A percentile compares a stretch with the other conserved stretches of the same genome.
Evolutionary conservation across 2,797 vertebrate species (phyloP).

Genomic region (Catostomus latipinnis): DNA sequence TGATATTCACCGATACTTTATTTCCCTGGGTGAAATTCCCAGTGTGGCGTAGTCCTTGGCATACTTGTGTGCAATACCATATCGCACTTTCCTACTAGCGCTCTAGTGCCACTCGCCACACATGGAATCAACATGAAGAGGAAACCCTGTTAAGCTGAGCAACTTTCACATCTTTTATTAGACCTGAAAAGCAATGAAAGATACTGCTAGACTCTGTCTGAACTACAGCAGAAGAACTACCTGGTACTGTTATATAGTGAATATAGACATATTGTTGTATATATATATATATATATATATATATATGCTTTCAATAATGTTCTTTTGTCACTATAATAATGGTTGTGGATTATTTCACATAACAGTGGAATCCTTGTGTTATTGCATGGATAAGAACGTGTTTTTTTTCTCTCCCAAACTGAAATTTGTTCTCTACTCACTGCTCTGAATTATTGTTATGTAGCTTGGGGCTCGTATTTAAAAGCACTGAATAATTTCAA

Average conservation of each 20-base stretch:
- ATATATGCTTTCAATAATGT: no score
- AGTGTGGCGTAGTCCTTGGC: no score
- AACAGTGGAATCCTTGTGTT: no score
- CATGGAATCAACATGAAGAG: conserved; percentile 68
- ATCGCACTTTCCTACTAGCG: no score
- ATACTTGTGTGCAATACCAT: no score
- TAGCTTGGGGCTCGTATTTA: conserved; percentile 98
- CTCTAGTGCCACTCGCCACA: conserved; percentile 56
- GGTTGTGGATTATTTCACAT: no score
- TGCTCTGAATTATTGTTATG: conserved; percentile 99
- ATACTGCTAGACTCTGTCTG: conserved; percentile 49
- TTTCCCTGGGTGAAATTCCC: no score
- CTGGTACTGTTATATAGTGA: conserved; percentile 37
- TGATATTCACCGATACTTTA: no score
- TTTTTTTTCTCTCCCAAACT: conserved; percentile 91
- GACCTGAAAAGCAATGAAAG: conserved; percentile 67
- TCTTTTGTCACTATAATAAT: no score
- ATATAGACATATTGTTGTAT: neutral
- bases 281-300: no score
- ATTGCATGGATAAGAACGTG: conserved; percentile 86
- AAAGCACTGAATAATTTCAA: conserved; percentile 99
- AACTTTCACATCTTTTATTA: conserved; percentile 35
- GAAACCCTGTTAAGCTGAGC: conserved; percentile 36
- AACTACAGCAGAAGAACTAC: conserved; percentile 5
- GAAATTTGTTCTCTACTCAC: conserved; percentile 94